Percentiles rank a stretch among this genome's conserved stretches.
These are phyloP conservation scores for Oopsacas minuta DNA, from an alignment of 37 sponge, comb jelly and placozoan species.

Conservation along the genomic window DNA sequence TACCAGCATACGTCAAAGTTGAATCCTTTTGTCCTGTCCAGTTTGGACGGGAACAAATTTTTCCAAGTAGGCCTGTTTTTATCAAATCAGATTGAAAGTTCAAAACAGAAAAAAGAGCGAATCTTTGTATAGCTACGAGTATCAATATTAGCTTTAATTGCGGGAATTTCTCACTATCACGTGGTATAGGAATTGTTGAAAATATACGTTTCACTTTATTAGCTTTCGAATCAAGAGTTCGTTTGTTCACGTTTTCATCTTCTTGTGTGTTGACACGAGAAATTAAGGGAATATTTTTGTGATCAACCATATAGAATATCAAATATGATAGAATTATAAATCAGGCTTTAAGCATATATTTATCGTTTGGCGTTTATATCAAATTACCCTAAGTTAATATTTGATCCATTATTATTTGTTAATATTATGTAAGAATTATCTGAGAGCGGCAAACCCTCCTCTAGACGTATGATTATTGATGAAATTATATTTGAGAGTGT, in stretches of 20 bases:
- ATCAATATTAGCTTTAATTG: background rate
- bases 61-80: background rate
- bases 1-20: background rate
- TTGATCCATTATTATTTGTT: no score
- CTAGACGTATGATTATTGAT: no score
- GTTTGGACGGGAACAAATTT: background rate
- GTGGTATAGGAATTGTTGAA: background rate
- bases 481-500: no score
- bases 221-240: background rate
- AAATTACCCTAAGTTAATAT: no score
- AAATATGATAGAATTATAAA: no score
- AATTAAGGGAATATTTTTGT: background rate
- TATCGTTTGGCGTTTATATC: no score
- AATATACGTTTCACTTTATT: background rate
- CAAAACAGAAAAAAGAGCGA: background rate
- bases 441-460: no score
- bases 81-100: background rate
- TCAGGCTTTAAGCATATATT: no score
- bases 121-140: background rate
- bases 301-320: no score
- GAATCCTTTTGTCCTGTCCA: background rate
- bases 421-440: no score
- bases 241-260: background rate
- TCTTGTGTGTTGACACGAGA: background rate
- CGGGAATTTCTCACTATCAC: background rate